Base-by-base conservation (phyloP, 2,888 invertebrate species). In the Nomada ferruginata region DNA sequence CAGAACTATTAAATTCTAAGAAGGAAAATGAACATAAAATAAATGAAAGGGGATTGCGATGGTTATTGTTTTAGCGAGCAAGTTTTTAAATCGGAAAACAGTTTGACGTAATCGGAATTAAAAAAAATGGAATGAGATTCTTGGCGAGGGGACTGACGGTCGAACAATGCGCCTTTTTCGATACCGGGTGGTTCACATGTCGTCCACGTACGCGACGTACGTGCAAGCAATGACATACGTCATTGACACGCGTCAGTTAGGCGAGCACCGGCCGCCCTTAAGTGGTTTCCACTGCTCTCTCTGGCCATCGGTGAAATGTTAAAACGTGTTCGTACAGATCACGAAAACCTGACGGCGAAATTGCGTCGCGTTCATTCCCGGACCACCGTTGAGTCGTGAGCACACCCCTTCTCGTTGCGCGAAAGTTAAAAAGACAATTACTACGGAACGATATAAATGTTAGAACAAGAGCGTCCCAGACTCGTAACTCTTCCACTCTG, bases 101-200 rank as follows among this genome's bases (percentile, higher is more conserved):
- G 36, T 36, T 36, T 0, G 0, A 7, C 7, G 36, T 36, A 36
- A 36, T 36, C 36, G 36, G 36, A 36, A 36, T 36, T 5, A 7
- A 7, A 36, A 29, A 7, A 7, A 36, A 36, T 36, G 7, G 7
- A 36, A 36, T 36, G 7, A 7, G 29, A 36, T 36, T 68, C 18
- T 29, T 66, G 11, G 20, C 20, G 26, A 13, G 52, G 47, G 36
- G 50, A 63, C 70, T 71, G 65, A 36, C 71, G 70, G 53, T 60
- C 72, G 74, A 80, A 86, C 78, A 82, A 80, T 82, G 77, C 57
- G 73, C 55, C 66, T 72, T 59, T 29, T 60, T 72, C 78, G 63
- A 79, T 76, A 73, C 75, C 20, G 26, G 80, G 69, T 69, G 74
- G 78, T 66, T 86, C 82, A 84, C 86, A 82, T 84, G 86, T 86